Percentiles rank a stretch among this genome's conserved stretches.
phyloP scores from a whole-genome alignment of 2,113 vertebrate genomes.

The Excalfactoria chinensis region DNA sequence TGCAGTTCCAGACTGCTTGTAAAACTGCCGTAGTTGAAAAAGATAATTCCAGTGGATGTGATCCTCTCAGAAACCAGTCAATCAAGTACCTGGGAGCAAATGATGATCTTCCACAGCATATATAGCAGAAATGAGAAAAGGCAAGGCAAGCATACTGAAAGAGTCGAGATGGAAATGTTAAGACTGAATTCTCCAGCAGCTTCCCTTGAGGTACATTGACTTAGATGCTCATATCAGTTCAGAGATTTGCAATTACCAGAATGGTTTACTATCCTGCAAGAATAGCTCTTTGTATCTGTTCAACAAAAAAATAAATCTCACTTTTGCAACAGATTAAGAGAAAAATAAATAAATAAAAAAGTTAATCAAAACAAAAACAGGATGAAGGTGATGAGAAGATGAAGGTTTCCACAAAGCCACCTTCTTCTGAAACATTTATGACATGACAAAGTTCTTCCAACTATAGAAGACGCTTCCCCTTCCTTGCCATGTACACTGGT shows the following conservation, averaged over 20 bases:
- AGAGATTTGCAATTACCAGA: constrained; percentile 21
- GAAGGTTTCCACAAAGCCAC: background rate
- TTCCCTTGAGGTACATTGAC: background rate
- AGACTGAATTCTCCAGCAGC: background rate
- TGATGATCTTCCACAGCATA: background rate
- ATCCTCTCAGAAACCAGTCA: background rate
- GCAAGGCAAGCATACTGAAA: background rate
- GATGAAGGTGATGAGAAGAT: background rate
- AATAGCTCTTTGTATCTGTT: constrained; percentile 5
- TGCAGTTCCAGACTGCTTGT: background rate
- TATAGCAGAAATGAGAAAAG: background rate
- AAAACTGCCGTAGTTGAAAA: background rate
- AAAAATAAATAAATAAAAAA: background rate
- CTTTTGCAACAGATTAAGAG: background rate
- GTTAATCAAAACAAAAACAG: background rate
- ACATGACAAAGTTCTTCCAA: background rate
- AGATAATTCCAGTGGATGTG: background rate
- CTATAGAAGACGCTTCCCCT: background rate
- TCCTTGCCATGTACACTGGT: background rate
- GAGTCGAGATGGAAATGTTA: background rate
- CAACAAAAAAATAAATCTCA: background rate
- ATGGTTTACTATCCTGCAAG: background rate
- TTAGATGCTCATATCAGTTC: constrained; percentile 32
- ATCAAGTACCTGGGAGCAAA: background rate
- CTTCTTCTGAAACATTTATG: background rate